Conservation (phyloP, 2,888 invertebrate genomes). For the Drosophila basisetae region DNA sequence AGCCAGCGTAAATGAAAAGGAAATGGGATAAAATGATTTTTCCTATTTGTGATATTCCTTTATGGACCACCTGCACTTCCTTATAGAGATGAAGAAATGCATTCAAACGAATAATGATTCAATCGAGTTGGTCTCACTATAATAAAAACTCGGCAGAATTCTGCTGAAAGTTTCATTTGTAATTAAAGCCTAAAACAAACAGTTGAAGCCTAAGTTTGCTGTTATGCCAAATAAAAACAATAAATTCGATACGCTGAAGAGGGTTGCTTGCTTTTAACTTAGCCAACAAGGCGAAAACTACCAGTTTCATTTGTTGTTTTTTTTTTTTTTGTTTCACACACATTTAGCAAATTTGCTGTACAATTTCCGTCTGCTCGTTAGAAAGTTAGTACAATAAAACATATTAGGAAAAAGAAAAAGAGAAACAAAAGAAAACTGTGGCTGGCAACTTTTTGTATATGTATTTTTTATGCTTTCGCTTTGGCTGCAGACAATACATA, state of each 20-base stretch:
- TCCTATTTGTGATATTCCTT: neutral
- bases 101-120: neutral
- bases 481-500: slow-evolving; percentile 44
- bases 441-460: slow-evolving; percentile 37
- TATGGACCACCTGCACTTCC: neutral
- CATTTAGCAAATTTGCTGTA: slow-evolving; percentile 22
- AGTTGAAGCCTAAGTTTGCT: neutral
- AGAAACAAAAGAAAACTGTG: slow-evolving; percentile 42
- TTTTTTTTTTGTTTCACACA: neutral
- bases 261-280: neutral
- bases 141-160: neutral
- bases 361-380: slow-evolving; percentile 64
- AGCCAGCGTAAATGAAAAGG: slow-evolving; percentile 17
- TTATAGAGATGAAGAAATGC: neutral
- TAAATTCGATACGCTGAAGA: neutral
- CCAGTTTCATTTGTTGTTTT: neutral
- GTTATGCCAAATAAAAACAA: neutral
- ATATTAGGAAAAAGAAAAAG: slow-evolving; percentile 1
- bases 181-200: neutral
- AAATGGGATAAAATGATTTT: neutral
- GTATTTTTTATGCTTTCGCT: slow-evolving; percentile 20
- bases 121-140: neutral
- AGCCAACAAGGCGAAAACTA: slow-evolving; percentile 1
- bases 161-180: neutral
- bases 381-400: slow-evolving; percentile 68